Base-by-base conservation (phyloP, 1,140 invertebrate species). In the Wiebesia pumilae region DNA sequence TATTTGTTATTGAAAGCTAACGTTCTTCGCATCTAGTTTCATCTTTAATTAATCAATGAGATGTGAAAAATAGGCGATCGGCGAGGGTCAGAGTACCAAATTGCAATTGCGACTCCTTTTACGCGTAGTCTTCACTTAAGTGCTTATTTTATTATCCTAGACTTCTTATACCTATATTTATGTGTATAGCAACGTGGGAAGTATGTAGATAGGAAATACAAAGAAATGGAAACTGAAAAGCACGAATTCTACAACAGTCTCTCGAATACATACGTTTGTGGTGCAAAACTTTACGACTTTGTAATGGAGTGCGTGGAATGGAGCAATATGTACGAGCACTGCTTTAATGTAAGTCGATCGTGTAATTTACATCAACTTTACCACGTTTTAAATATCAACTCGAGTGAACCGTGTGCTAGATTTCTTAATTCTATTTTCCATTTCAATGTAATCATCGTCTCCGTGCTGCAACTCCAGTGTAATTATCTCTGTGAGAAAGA, bases 361-460 rank as follows among this genome's bases (percentile, higher is more conserved):
- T 35, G 21, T 81, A 81, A 85, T 81, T 71, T 54, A 27, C 65
- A 73, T 40, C 14, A 47, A 40, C 38, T 62, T 62, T 62, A 10
- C 58, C 27, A 27, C 47, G 33, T 65, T 81, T 80, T 84, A 62
- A 84, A 84, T 79, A 79, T 84, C n/a, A 84, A 84, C 54, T 30
- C 35, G 24, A 62, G 51, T 19, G 30, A 78, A 78, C 24, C 43
- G 82, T 73, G 65, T 27, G 24, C 33, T 16, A 21, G 54, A 77
- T 84, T 84, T 21, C 75, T 78, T 35, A 69, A 43, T 67, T 79
- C 24, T 79, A 69, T 84, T 84, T 84, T 79, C 51, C 21, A 14
- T 62, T 84, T 65, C 35, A 27, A 27, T 62, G 27, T 62, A 62
- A 62, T 62, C 21, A 27, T 62, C 27, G 4, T 62, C 58, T 62